phyloP scores from a whole-genome alignment of 2,888 invertebrate genomes.

The Dione vanillae region DNA sequence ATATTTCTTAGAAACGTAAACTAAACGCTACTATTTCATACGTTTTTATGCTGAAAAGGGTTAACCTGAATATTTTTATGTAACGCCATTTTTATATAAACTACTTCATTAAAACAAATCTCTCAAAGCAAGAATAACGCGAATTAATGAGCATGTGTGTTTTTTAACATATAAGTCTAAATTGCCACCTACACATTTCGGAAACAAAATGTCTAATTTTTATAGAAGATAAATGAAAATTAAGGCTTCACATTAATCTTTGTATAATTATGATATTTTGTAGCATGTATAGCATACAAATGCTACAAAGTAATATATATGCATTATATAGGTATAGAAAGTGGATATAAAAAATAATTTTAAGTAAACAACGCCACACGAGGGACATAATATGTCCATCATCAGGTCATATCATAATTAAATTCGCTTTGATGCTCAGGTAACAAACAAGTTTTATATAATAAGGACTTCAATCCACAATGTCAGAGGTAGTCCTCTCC shows the following conservation, averaged over 20 bases:
- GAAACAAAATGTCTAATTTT: not conserved
- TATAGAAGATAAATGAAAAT: not conserved
- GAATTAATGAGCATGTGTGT: not conserved
- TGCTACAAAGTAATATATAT: too few relatives aligned
- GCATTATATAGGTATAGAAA: not conserved
- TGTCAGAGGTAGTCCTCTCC: not conserved
- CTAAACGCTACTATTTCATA: not conserved
- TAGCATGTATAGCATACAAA: too few relatives aligned
- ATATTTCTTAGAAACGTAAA: constrained; percentile 15
- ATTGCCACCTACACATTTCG: constrained; percentile 8
- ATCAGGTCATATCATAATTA: not conserved
- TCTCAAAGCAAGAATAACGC: constrained; percentile 2
- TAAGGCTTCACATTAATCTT: too few relatives aligned
- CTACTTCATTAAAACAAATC: constrained; percentile 15
- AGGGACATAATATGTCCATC: not conserved
- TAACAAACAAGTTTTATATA: too few relatives aligned
- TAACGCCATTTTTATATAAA: constrained; percentile 14
- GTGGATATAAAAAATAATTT: not conserved
- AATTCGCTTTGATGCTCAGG: not conserved
- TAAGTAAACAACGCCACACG: not conserved
- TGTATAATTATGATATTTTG: too few relatives aligned
- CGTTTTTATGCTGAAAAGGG: not conserved
- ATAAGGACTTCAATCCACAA: not conserved
- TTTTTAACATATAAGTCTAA: constrained; percentile 10
- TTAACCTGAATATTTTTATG: constrained; percentile 14